Evolutionary conservation across 2,797 vertebrate species (phyloP).

Genomic region (Aulostomus chinensis): DNA sequence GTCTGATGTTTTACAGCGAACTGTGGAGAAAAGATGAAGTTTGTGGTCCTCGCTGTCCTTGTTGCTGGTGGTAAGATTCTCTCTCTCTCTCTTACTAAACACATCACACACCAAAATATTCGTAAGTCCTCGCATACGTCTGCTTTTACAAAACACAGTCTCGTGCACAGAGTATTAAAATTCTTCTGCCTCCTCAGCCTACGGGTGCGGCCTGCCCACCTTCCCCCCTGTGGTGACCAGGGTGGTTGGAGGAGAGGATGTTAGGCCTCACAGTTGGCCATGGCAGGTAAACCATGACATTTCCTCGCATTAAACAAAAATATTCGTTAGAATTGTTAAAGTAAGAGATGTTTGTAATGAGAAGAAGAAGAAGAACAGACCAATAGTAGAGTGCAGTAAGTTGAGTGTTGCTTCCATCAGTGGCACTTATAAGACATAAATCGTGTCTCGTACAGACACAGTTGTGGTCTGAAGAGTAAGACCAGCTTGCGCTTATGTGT

Average conservation of each 20-base stretch:
- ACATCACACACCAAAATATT: no score
- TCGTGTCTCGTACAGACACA: no score
- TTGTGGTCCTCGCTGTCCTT: conserved; percentile 75
- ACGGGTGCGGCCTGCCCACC: conserved; percentile 78
- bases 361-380: no score
- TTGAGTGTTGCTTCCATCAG: no score
- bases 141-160: no score
- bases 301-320: not conserved
- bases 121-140: no score
- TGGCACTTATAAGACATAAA: no score
- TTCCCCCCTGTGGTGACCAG: conserved; percentile 60
- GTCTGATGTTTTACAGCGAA: not conserved
- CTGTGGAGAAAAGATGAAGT: conserved; percentile 70
- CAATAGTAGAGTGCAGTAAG: no score
- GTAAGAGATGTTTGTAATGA: no score
- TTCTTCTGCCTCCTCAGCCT: conserved; percentile 57
- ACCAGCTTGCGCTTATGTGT: not conserved
- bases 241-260: conserved; percentile 80
- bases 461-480: no score
- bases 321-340: no score
- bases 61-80: conserved; percentile 72
- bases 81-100: not conserved
- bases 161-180: not conserved
- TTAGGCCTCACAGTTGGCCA: conserved; percentile 78
- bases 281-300: conserved; percentile 74